Percentiles rank a stretch among this genome's conserved stretches.
Conservation (phyloP, 2,113 vertebrate species). For the Phrynosoma blainvillii region DNA sequence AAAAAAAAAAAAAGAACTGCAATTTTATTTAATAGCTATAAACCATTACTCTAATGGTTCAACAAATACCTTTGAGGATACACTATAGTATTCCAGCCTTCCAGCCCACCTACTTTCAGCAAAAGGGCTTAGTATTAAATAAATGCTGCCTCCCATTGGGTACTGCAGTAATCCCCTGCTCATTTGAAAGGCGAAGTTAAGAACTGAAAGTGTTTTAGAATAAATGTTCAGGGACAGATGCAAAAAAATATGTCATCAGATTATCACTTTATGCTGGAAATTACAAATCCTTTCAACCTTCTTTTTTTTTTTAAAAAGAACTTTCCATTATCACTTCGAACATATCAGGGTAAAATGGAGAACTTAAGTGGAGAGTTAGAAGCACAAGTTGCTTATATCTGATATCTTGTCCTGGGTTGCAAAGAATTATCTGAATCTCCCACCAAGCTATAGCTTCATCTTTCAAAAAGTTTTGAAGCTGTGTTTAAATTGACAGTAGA, state of each 20-base stretch:
- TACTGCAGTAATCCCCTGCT: slow-evolving; percentile 78
- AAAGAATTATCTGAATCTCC: slow-evolving; percentile 58
- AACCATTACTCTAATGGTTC: slow-evolving; percentile 82
- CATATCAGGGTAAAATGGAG: slow-evolving; percentile 64
- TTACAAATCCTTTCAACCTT: slow-evolving; percentile 62
- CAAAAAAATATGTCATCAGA: slow-evolving; percentile 70
- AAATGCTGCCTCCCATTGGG: slow-evolving; percentile 80
- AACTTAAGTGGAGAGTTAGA: slow-evolving; percentile 67
- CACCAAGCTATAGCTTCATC: slow-evolving; percentile 7
- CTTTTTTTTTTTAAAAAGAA: background rate
- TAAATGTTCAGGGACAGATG: slow-evolving; percentile 74
- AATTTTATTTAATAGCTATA: slow-evolving; percentile 81
- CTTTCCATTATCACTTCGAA: slow-evolving; percentile 73
- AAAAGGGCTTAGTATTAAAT: slow-evolving; percentile 83
- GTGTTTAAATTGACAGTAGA: background rate
- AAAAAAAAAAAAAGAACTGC: slow-evolving; percentile 79
- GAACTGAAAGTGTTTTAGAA: slow-evolving; percentile 79
- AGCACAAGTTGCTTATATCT: slow-evolving; percentile 32
- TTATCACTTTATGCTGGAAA: slow-evolving; percentile 74
- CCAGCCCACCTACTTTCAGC: slow-evolving; percentile 24
- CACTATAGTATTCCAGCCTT: slow-evolving; percentile 75
- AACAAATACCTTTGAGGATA: slow-evolving; percentile 81
- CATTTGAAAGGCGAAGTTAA: slow-evolving; percentile 77
- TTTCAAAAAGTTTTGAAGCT: background rate
- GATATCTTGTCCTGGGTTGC: slow-evolving; percentile 53